Conservation (phyloP, 2,888 invertebrate species). For the Nesidiocoris tenuis region DNA sequence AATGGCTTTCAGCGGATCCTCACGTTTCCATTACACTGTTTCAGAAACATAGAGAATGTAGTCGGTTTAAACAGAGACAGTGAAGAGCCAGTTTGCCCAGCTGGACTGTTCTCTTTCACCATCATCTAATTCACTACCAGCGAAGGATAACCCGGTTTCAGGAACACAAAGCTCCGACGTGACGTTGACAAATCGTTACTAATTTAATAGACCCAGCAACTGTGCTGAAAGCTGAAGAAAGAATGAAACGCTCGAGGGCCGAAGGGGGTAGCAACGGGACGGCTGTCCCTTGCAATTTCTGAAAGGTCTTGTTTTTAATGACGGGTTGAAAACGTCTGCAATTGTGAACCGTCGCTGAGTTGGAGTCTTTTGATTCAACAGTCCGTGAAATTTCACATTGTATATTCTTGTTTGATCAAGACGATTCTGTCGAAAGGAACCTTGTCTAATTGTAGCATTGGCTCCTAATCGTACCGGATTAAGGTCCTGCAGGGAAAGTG, state of each 20-base stretch:
- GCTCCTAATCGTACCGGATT: too few relatives aligned
- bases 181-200: slow-evolving; percentile 38
- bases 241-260: neutral
- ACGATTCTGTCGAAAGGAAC: too few relatives aligned
- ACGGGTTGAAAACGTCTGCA: slow-evolving; percentile 18
- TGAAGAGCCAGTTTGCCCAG: neutral
- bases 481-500: too few relatives aligned
- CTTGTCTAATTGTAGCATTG: too few relatives aligned
- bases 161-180: slow-evolving; percentile 22
- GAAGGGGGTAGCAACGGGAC: neutral
- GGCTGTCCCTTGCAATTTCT: slow-evolving; percentile 7
- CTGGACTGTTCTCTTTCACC: neutral
- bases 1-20: too few relatives aligned
- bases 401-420: neutral
- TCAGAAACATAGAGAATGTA: neutral
- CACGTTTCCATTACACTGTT: neutral
- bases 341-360: neutral
- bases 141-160: slow-evolving; percentile 26
- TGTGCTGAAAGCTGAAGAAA: slow-evolving; percentile 14
- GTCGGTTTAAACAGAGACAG: neutral
- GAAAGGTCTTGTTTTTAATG: slow-evolving; percentile 19
- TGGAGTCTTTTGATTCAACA: neutral
- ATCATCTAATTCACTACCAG: slow-evolving; percentile 1
- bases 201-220: slow-evolving; percentile 22
- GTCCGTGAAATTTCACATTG: neutral